phyloP scores from a whole-genome alignment of 2,113 vertebrate genomes.

The Eretmochelys imbricata region DNA sequence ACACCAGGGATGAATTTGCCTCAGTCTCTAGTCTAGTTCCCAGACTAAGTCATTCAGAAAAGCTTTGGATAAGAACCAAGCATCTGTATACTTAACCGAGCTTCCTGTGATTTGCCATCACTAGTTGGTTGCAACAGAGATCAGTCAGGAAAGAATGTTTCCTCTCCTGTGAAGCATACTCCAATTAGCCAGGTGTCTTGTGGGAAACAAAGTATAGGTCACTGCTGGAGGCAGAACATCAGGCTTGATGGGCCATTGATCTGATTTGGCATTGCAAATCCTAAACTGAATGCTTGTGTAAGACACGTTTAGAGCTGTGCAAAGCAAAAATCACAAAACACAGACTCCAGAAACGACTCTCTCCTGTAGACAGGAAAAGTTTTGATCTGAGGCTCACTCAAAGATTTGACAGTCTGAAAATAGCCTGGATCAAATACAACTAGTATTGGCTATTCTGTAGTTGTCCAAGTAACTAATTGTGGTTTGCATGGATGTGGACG shows the following conservation, averaged over 20 bases:
- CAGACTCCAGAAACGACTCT: background rate
- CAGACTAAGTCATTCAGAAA: background rate
- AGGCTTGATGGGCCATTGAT: background rate
- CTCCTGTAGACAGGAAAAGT: background rate
- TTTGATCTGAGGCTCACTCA: accelerated
- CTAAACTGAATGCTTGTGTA: background rate
- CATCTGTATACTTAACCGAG: accelerated
- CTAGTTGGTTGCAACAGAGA: background rate
- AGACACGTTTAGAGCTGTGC: background rate
- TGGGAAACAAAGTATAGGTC: background rate
- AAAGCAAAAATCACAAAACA: background rate
- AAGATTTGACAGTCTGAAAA: background rate
- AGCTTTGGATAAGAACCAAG: background rate
- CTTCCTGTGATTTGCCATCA: background rate
- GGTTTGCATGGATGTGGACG: background rate
- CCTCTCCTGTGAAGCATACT: background rate
- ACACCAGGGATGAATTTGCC: background rate
- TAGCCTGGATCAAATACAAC: background rate
- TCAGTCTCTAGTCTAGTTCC: background rate
- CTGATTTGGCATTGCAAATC: background rate
- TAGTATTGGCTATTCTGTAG: conserved; percentile 10
- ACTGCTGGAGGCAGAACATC: background rate
- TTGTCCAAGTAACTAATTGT: background rate
- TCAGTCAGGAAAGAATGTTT: background rate
- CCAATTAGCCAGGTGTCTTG: background rate